Percentiles rank a stretch among this genome's conserved stretches.
These are phyloP conservation scores for Astyanax mexicanus DNA, from an alignment of 2,797 vertebrate species.

Conservation along the genomic window DNA sequence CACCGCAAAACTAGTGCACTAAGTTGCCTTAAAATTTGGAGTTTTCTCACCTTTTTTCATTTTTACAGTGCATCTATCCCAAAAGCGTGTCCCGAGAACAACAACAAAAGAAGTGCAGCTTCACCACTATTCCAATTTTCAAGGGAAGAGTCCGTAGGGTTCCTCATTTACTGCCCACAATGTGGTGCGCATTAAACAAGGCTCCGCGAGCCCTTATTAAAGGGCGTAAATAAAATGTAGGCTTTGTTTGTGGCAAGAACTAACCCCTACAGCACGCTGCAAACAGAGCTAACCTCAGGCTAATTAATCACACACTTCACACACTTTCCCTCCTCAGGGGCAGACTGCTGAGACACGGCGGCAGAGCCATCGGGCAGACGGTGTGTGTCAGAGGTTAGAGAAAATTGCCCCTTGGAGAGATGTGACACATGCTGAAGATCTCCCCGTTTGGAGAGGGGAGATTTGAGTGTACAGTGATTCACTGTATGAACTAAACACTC, in stretches of 20 bases:
- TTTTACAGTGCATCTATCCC: too few species aligned
- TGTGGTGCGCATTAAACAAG: conserved; percentile 1
- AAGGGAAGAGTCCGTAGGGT: conserved; percentile 24
- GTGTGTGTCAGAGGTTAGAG: conserved; percentile 2
- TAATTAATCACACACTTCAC: conserved; percentile 13
- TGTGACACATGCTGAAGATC: background rate
- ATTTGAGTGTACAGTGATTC: background rate
- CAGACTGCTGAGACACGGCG: background rate
- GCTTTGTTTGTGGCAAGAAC: background rate
- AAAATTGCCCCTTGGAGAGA: background rate
- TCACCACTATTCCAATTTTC: conserved; percentile 20
- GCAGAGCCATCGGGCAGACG: conserved; percentile 7
- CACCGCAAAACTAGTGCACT: too few species aligned
- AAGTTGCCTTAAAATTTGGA: too few species aligned
- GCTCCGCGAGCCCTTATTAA: conserved; percentile 25
- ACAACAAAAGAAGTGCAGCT: conserved; percentile 22
- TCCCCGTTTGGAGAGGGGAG: background rate
- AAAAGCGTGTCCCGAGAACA: conserved; percentile 8
- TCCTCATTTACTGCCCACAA: conserved; percentile 18
- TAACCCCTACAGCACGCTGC: background rate
- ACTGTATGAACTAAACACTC: background rate
- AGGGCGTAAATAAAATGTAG: background rate
- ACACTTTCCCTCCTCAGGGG: conserved; percentile 8
- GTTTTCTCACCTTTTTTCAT: too few species aligned
- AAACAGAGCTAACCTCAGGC: conserved; percentile 12